Evolutionary conservation across 1,140 invertebrate species (phyloP), one percentile per base, ranked within the genome.

Genomic region (Cardiocondyla obscurior): DNA sequence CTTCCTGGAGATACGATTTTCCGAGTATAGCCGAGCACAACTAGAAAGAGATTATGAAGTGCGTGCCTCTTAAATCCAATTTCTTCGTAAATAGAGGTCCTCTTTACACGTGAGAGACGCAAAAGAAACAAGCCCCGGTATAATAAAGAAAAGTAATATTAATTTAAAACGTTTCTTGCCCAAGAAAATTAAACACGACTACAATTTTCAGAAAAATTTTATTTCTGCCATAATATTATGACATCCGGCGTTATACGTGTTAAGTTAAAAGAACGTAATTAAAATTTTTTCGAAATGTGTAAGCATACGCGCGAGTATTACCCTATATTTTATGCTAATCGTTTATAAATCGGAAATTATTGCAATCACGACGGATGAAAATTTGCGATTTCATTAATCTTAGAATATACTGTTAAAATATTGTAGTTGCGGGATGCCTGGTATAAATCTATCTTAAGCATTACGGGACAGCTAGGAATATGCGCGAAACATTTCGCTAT

Each of bases 391-490:
- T 39, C 58, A 62, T 62, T 62, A 62, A 62, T 62, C 58, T 62
- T 62, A 62, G 33, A 62, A 62, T 42, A 62, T 22, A 10, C 57
- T 33, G 12, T 42, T 62, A 62, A 42, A 62, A 30, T 62, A 62
- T 62, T 62, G 58, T 25, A 62, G 58, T 62, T 62, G 33, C 33
- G 58, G 33, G 12, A 62, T 6, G 33, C 33, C 33, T 39, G 14
- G 25, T 73, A 85, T 83, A 85, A 83, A 85, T 85, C 70, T 69
- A 62, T 69, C 70, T 76, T 83, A 70, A 76, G 67, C 65, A 53
- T 73, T 57, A 58, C 58, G 53, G 57, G 65, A 83, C 70, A 49
- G 49, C 62, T 28, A 42, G 51, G 70, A 85, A 85, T 82, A 83
- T 85, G 44, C 53, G 81, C 57, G 81, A 76, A 85, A 83, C 81